phyloP scores from a whole-genome alignment of 2,888 invertebrate genomes.

The Chymomyza amoena region DNA sequence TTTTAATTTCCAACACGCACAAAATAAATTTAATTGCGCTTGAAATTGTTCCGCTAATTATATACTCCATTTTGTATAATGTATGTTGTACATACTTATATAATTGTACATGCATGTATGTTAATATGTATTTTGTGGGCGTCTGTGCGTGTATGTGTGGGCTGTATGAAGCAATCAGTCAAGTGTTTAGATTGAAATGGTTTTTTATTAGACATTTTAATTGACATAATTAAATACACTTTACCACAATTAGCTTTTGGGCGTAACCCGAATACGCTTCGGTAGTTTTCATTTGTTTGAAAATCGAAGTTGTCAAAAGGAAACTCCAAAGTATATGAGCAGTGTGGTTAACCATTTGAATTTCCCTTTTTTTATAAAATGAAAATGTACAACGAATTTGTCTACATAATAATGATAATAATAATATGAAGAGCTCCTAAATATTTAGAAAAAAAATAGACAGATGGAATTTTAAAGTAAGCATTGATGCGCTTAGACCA shows the following conservation, averaged over 20 bases:
- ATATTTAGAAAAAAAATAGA: too few species aligned
- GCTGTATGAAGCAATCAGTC: background rate
- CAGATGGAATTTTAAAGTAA: too few species aligned
- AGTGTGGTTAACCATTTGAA: too few species aligned
- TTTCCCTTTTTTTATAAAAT: too few species aligned
- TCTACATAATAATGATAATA: too few species aligned
- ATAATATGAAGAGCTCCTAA: too few species aligned
- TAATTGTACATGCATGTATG: too few species aligned
- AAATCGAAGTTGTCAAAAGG: background rate
- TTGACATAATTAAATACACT: background rate
- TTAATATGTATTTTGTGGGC: too few species aligned
- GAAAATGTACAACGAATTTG: too few species aligned
- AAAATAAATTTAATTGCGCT: background rate
- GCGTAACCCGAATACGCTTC: background rate
- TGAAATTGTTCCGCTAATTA: background rate
- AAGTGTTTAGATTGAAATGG: background rate
- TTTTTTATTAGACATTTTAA: background rate
- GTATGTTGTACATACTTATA: background rate
- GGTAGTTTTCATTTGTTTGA: background rate
- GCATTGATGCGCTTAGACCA: too few species aligned
- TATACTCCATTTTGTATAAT: background rate
- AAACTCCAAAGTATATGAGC: too few species aligned
- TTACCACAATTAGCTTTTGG: background rate
- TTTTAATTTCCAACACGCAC: constrained; percentile 2
- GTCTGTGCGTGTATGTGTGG: too few species aligned